Conservation (phyloP, 2,888 invertebrate genomes). For the Agrochola lota region DNA sequence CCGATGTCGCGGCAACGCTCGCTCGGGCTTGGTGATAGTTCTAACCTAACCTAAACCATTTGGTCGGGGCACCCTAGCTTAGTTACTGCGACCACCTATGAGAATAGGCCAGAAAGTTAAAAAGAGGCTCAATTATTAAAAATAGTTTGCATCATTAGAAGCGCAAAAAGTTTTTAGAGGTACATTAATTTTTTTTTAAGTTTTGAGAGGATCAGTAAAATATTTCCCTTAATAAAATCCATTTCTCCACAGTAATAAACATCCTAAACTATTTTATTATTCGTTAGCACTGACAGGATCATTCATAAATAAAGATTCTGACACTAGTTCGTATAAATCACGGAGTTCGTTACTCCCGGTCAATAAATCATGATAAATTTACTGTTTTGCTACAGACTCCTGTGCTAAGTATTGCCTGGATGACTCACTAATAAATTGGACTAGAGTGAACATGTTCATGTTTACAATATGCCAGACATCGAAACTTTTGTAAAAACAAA, state of each 20-base stretch:
- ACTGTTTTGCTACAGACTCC: constrained; percentile 13
- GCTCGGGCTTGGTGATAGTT: too few species aligned
- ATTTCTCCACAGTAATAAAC: background rate
- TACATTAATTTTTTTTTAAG: too few species aligned
- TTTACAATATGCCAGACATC: background rate
- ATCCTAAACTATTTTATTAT: background rate
- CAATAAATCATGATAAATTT: constrained; percentile 38
- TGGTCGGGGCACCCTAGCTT: too few species aligned
- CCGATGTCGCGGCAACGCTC: too few species aligned
- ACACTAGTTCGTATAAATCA: constrained; percentile 38
- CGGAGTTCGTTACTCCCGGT: constrained; percentile 28
- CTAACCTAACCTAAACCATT: too few species aligned
- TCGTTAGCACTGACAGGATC: background rate
- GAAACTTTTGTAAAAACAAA: background rate
- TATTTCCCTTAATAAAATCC: background rate
- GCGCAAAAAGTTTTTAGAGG: background rate
- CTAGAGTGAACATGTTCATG: background rate
- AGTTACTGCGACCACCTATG: too few species aligned
- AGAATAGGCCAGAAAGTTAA: background rate
- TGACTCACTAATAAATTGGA: background rate
- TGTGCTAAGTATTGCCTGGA: constrained; percentile 7
- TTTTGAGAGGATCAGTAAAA: background rate
- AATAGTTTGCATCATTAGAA: background rate
- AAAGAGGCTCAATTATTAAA: background rate
- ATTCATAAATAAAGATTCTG: background rate